Evolutionary conservation across 2,888 invertebrate genomes (phyloP), one percentile per base, ranked within the genome.

Genomic region (Hemicrepidius hirtus): DNA sequence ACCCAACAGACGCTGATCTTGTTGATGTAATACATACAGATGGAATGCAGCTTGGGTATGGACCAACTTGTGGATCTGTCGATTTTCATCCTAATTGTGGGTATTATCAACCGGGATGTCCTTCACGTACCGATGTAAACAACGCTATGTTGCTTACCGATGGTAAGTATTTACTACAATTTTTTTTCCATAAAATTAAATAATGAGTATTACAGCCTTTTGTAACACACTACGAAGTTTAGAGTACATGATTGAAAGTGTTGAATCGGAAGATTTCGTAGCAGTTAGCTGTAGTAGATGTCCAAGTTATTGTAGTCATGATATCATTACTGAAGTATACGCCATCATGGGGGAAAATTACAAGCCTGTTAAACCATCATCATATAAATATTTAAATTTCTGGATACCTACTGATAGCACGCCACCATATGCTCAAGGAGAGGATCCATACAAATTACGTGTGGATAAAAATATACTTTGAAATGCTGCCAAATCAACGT

Each of bases 291-390:
- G 70, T 13, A 46, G 64, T 3, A 13, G 64, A 4, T 70, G 70
- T 9, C 35, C 70, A n/a, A 20, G 49, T n/a, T 21, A 20, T 10
- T 70, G 70, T 13, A 13, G 57, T 0, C 40, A 57, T 13, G 70
- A 65, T 59, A 64, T 64, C 12, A 57, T 70, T 4, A 70, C 32
- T 21, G 70, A 70, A 28, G 49, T 65, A 1, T 65, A 70, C 35
- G 35, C 57, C 1, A 35, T 59, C 28, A 65, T 70, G 69, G 70
- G 65, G n/a, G 70, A 70, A 55, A 65, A 70, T 13, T 70, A 65
- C 16, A 41, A 37, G n/a, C 10, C 18, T 13, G 3, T 32, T 16
- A 57, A 59, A 3, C 37, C 32, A 50, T 20, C 32, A 13, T 55
- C 55, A 1, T 21, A 69, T 6, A 69, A 69, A 16, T 9, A 10